Percentiles rank a stretch among this genome's conserved stretches.
phyloP scores from a whole-genome alignment of 2,888 invertebrate genomes.

The Antitype chi region DNA sequence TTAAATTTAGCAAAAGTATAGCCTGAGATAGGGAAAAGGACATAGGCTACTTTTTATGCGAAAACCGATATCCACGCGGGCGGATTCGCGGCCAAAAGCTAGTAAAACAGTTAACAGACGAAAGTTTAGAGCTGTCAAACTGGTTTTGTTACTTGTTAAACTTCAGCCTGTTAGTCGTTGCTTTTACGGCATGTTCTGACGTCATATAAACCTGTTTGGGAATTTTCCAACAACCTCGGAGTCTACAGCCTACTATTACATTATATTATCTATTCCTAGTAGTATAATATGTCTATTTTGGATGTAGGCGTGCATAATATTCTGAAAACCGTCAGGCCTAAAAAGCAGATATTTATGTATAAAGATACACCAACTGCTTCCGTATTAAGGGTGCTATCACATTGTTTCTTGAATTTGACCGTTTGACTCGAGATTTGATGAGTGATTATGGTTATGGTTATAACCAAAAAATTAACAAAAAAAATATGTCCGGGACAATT shows the following conservation, averaged over 20 bases:
- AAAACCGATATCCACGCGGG: too few relatives aligned
- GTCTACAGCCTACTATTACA: slow-evolving; percentile 3
- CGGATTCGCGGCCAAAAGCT: too few relatives aligned
- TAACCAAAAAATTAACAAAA: too few relatives aligned
- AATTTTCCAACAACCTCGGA: neutral
- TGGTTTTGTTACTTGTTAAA: slow-evolving; percentile 3
- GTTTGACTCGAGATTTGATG: too few relatives aligned
- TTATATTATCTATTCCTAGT: neutral
- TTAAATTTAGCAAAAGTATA: too few relatives aligned
- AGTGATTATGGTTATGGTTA: too few relatives aligned
- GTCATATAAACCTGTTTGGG: slow-evolving; percentile 19
- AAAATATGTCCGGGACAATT: too few relatives aligned
- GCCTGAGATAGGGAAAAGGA: too few relatives aligned
- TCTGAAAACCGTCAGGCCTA: neutral
- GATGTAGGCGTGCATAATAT: neutral
- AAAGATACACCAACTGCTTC: too few relatives aligned
- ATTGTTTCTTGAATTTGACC: too few relatives aligned
- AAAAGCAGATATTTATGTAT: neutral
- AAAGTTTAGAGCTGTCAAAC: slow-evolving; percentile 15
- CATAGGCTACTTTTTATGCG: too few relatives aligned
- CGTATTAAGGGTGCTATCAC: too few relatives aligned
- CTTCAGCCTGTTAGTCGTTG: slow-evolving; percentile 1
- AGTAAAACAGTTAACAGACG: neutral
- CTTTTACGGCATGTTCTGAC: slow-evolving; percentile 12
- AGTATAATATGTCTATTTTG: neutral